Conservation (phyloP, 2,113 vertebrate genomes). For the Gadus chalcogrammus region DNA sequence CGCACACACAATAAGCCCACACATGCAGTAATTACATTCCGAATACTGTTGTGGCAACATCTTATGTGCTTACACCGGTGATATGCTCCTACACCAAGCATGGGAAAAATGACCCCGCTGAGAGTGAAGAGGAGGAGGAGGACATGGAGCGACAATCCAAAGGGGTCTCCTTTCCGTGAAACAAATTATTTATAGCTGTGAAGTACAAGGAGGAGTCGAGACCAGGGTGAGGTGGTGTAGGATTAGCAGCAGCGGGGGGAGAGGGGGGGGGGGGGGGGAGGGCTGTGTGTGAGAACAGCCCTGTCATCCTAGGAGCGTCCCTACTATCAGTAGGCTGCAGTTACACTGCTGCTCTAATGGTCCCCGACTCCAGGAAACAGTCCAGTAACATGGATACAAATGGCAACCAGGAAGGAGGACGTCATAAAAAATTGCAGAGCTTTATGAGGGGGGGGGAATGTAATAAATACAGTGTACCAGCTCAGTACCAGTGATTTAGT, state of each 20-base stretch:
- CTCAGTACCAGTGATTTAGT: no score
- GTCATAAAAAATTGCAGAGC: no score
- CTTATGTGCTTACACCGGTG: neutral
- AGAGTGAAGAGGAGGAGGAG: conserved; percentile 24
- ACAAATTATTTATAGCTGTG: conserved; percentile 83
- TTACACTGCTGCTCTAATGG: no score
- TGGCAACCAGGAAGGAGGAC: no score
- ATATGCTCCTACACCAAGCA: neutral
- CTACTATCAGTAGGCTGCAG: neutral
- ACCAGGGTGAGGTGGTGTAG: conserved; percentile 43
- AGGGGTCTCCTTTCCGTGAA: conserved; percentile 65
- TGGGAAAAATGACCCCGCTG: no score
- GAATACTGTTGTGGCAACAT: neutral
- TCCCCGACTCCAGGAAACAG: no score
- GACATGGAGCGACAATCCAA: conserved; percentile 27
- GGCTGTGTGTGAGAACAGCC: neutral
- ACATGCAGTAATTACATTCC: neutral
- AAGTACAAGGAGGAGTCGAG: conserved; percentile 64
- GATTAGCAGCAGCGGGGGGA: conserved; percentile 35
- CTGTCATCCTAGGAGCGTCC: conserved; percentile 11
- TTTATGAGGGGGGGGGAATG: no score
- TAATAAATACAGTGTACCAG: no score
- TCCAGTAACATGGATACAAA: no score
- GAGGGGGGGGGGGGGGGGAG: no score
- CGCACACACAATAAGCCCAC: neutral